Conservation (phyloP, 2,888 invertebrate genomes). For the Drymonia ruficornis region DNA sequence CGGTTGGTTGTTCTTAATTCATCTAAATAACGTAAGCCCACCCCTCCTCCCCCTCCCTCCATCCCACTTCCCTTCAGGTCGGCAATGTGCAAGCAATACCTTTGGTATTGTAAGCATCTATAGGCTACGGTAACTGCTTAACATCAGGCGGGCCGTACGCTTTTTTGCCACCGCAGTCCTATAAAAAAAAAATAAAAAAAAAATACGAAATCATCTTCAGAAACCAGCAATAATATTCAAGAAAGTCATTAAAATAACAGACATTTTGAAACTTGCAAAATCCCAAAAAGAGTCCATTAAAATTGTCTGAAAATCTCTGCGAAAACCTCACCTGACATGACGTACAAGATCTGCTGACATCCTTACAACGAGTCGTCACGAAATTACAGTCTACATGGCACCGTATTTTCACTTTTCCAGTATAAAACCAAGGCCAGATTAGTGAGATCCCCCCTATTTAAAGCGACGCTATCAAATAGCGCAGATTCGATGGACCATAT, state of each 20-base stretch:
- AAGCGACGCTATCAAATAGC: conserved; percentile 25
- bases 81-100: conserved; percentile 1
- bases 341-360: conserved; percentile 55
- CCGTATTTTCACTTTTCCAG: conserved; percentile 72
- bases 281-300: no score
- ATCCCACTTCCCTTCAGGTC: background rate
- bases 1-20: no score
- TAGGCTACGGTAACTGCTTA: no score
- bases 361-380: conserved; percentile 49
- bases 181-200: no score
- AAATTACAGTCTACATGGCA: conserved; percentile 64
- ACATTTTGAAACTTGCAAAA: no score
- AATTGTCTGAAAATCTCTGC: background rate
- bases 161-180: no score
- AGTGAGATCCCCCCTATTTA: conserved; percentile 42
- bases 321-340: conserved; percentile 14
- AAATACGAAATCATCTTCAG: no score
- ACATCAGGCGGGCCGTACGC: no score
- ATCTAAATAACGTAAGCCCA: no score
- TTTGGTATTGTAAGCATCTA: conserved; percentile 15
- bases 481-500: conserved; percentile 49
- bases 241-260: no score
- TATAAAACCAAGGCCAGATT: conserved; percentile 52
- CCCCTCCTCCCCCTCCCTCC: no score
- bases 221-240: no score